These are phyloP conservation scores for Tor tambroides DNA, from an alignment of 2,113 vertebrate genomes.

Conservation along the genomic window DNA sequence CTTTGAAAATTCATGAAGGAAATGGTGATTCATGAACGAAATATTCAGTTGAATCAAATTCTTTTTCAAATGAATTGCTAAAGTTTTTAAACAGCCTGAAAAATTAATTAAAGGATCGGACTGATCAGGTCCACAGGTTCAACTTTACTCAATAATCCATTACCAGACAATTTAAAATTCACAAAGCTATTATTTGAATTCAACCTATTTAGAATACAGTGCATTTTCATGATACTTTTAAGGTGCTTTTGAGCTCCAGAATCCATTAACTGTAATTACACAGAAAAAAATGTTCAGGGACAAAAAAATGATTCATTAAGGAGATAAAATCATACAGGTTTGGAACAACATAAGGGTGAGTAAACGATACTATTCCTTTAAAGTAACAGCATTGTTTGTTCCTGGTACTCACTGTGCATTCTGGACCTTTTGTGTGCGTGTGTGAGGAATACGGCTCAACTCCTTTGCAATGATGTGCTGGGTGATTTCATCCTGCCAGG, in stretches of 20 bases:
- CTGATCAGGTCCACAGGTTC: background rate
- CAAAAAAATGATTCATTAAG: background rate
- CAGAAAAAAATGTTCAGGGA: background rate
- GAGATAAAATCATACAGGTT: background rate
- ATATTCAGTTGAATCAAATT: too few relatives aligned
- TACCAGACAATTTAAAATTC: background rate
- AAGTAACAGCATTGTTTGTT: background rate
- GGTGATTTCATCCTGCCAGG: conserved; percentile 94
- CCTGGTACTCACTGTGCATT: conserved; percentile 60
- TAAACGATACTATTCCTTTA: background rate
- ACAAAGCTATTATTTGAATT: background rate
- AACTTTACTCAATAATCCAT: background rate
- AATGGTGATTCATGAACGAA: background rate
- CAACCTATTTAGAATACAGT: background rate
- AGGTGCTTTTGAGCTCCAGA: background rate
- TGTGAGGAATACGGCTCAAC: conserved; percentile 90
- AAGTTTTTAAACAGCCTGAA: background rate
- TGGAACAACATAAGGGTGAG: background rate
- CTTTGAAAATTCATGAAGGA: background rate
- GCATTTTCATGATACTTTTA: background rate
- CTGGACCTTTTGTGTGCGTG: conserved; percentile 66
- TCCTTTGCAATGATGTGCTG: conserved; percentile 94
- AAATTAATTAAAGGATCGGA: background rate
- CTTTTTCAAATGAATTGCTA: background rate
- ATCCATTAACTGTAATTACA: background rate